phyloP scores from a whole-genome alignment of 2,797 vertebrate species.

The Anomalospiza imberbis region DNA sequence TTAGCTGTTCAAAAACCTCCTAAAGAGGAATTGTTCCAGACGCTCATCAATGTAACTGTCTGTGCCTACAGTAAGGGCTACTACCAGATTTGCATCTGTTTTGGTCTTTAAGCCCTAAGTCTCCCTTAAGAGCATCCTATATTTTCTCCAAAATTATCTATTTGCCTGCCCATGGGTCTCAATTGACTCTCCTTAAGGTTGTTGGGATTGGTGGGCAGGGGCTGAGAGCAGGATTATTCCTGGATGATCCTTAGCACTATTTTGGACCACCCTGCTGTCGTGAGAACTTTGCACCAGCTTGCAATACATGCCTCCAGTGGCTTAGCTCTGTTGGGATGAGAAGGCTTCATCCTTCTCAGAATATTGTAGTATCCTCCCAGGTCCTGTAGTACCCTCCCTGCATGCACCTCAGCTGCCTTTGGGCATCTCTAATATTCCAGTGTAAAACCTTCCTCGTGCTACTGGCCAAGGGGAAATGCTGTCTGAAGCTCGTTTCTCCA shows the following conservation, averaged over 20 bases:
- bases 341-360: neutral
- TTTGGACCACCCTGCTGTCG: neutral
- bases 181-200: rapidly evolving
- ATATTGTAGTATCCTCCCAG: neutral
- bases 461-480: neutral
- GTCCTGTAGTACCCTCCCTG: neutral
- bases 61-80: neutral
- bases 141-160: neutral
- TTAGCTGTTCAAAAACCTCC: neutral
- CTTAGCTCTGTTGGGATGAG: neutral
- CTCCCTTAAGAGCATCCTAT: neutral
- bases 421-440: neutral
- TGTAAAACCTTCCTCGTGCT: neutral
- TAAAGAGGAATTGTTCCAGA: neutral
- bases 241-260: neutral
- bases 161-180: neutral
- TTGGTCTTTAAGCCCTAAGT: neutral
- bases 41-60: neutral
- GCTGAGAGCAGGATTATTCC: neutral
- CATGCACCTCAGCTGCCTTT: neutral
- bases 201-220: rapidly evolving
- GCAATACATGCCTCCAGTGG: neutral
- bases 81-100: neutral
- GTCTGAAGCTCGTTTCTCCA: neutral
- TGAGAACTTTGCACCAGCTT: rapidly evolving